A percentile compares a stretch with the other conserved stretches of the same genome.
Conservation (phyloP, 1,140 invertebrate genomes). For the Centruroides sculpturatus region DNA sequence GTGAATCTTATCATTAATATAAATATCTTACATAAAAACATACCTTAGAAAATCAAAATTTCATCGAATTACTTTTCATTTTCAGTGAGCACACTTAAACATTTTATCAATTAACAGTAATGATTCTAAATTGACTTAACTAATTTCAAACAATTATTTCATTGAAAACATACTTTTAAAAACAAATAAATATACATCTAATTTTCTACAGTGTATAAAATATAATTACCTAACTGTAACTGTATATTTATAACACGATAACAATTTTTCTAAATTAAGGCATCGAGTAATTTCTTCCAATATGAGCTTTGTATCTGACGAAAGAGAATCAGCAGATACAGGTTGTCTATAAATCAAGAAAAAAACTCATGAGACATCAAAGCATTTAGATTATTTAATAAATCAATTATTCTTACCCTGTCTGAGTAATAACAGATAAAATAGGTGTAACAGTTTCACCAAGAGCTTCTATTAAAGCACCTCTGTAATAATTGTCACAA, state of each 20-base stretch:
- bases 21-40: no score
- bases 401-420: not conserved
- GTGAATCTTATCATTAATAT: no score
- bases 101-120: no score
- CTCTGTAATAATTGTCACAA: constrained; percentile 50
- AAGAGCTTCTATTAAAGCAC: constrained; percentile 76
- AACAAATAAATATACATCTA: no score
- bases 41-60: no score
- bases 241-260: constrained; percentile 85
- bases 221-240: constrained; percentile 48
- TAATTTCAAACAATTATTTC: no score
- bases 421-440: constrained; percentile 52
- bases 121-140: no score
- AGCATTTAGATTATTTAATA: not conserved
- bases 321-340: constrained; percentile 72
- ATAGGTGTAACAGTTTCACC: constrained; percentile 85
- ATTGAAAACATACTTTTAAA: constrained; percentile 17
- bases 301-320: constrained; percentile 69
- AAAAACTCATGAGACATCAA: not conserved
- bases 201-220: no score
- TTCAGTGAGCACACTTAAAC: no score
- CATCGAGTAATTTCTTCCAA: constrained; percentile 45
- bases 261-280: constrained; percentile 84
- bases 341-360: not conserved
- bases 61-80: no score